A percentile compares a stretch with the other conserved stretches of the same genome.
phyloP scores from a whole-genome alignment of 2,113 vertebrate genomes.

The Mohoua ochrocephala region DNA sequence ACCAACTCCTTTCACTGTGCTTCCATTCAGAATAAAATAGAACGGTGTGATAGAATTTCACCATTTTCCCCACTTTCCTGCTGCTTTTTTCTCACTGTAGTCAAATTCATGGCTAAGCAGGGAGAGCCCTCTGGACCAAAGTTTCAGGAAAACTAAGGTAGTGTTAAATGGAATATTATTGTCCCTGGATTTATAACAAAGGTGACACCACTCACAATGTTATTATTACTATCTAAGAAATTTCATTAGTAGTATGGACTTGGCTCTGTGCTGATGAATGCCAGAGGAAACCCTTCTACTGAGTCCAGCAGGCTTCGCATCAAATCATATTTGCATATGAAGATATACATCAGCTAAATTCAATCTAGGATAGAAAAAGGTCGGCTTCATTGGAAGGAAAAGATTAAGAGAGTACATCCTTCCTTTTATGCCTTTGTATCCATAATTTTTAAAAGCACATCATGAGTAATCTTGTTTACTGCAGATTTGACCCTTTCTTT shows the following conservation, averaged over 20 bases:
- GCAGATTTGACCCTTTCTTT: neutral
- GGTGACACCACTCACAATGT: neutral
- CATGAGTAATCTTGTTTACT: neutral
- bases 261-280: neutral
- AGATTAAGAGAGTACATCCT: neutral
- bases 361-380: neutral
- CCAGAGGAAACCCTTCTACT: neutral
- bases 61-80: neutral
- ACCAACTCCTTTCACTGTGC: neutral
- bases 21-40: neutral
- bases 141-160: neutral
- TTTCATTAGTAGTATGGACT: neutral
- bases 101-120: neutral
- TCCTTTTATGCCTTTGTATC: neutral
- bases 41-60: neutral
- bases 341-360: neutral
- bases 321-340: neutral
- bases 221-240: neutral
- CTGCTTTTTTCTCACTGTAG: neutral
- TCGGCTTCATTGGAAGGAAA: neutral
- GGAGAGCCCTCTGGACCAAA: neutral
- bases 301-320: neutral
- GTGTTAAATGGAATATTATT: neutral
- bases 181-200: neutral
- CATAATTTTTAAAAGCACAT: neutral